Percentiles rank a stretch among this genome's conserved stretches.
Conservation (phyloP, 2,797 vertebrate genomes). For the Aphelocoma californica region DNA sequence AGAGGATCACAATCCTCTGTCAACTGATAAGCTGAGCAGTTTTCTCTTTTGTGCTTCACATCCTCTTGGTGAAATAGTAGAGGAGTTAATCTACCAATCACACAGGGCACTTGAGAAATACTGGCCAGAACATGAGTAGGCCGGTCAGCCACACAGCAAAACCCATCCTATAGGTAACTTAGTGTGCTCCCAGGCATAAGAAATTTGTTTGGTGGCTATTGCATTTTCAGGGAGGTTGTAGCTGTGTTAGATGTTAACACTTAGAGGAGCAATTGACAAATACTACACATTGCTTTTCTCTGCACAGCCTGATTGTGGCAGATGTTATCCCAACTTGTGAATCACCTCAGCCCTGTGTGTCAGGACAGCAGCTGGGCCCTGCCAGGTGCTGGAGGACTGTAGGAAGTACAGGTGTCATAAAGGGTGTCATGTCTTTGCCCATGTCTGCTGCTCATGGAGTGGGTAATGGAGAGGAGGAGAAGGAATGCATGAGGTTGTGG, state of each 20-base stretch:
- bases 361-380: neutral
- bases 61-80: neutral
- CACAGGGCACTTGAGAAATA: fast-evolving
- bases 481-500: neutral
- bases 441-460: neutral
- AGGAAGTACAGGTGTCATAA: neutral
- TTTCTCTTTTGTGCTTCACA: neutral
- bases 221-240: neutral
- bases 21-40: neutral
- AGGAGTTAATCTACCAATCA: neutral
- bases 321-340: neutral
- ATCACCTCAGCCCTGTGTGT: neutral
- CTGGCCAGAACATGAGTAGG: neutral
- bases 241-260: neutral
- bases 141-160: neutral
- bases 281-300: neutral
- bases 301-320: neutral
- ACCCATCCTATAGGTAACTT: neutral
- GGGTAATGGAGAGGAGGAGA: neutral
- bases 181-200: neutral
- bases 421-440: neutral
- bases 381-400: neutral
- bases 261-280: neutral
- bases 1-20: neutral
- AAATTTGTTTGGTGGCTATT: neutral